These are phyloP conservation scores for Limnephilus rhombicus DNA, from an alignment of 2,888 invertebrate genomes.

Conservation along the genomic window DNA sequence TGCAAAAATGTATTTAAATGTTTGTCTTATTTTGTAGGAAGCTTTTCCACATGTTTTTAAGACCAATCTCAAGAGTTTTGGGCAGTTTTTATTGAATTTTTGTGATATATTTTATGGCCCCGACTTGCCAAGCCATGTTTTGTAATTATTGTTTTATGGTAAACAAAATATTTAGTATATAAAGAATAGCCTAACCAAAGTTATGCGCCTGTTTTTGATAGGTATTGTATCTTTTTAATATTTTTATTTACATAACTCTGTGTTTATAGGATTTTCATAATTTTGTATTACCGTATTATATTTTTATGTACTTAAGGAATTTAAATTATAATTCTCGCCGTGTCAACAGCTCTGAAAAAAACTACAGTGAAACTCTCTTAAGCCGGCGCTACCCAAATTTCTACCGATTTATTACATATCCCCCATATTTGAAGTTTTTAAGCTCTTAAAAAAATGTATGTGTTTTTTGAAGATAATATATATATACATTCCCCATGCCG, in stretches of 20 bases:
- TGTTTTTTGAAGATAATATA: no score
- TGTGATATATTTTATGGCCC: background rate
- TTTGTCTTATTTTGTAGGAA: background rate
- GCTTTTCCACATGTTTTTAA: background rate
- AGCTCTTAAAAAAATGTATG: no score
- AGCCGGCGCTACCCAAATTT: no score
- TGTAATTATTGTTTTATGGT: background rate
- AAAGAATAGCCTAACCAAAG: background rate
- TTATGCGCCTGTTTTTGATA: background rate
- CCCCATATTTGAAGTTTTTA: no score
- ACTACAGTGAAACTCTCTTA: no score
- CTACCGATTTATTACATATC: no score
- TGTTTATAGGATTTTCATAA: background rate
- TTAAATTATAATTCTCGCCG: background rate
- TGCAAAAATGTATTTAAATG: background rate
- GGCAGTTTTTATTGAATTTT: background rate
- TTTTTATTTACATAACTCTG: background rate
- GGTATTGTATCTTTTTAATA: background rate
- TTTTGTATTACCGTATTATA: background rate
- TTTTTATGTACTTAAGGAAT: background rate
- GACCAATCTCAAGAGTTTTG: background rate
- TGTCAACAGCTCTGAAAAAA: background rate
- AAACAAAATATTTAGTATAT: background rate
- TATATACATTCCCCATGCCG: no score
- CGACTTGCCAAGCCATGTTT: background rate